Percentiles rank a stretch among this genome's conserved stretches.
phyloP scores from a whole-genome alignment of 2,888 invertebrate genomes.

The Gnatocerus cornutus region DNA sequence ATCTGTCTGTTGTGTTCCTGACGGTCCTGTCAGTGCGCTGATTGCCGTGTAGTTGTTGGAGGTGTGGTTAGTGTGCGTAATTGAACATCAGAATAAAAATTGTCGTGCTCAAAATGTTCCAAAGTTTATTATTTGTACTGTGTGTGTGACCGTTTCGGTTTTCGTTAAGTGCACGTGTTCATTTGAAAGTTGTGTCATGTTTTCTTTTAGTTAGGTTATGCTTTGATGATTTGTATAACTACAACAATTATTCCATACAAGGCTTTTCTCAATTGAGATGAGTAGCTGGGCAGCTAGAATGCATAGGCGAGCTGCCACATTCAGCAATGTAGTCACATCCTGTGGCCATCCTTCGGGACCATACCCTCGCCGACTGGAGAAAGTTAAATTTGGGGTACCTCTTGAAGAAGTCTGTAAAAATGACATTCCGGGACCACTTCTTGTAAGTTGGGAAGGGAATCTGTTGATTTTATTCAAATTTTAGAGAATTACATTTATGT shows the following conservation, averaged over 20 bases:
- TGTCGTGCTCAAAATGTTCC: conserved; percentile 24
- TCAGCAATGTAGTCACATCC: conserved; percentile 92
- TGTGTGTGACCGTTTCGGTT: conserved; percentile 14
- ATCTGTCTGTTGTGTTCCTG: too few relatives aligned
- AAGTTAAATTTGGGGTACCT: conserved; percentile 95
- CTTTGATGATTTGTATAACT: conserved; percentile 57
- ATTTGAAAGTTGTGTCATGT: conserved; percentile 34
- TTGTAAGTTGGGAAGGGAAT: conserved; percentile 76
- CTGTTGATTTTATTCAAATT: too few relatives aligned
- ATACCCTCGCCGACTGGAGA: conserved; percentile 89
- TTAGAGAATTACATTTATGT: too few relatives aligned
- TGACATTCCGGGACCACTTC: conserved; percentile 93
- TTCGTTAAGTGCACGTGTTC: conserved; percentile 22
- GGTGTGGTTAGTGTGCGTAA: conserved; percentile 45
- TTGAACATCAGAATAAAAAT: conserved; percentile 11
- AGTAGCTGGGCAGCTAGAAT: conserved; percentile 94
- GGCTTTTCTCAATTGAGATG: conserved; percentile 74
- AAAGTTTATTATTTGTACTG: not conserved
- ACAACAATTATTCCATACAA: conserved; percentile 18
- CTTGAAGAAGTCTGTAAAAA: conserved; percentile 95
- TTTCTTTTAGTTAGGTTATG: conserved; percentile 64
- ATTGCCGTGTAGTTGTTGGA: conserved; percentile 30
- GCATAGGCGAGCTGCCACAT: conserved; percentile 92
- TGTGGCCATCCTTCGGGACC: conserved; percentile 91
- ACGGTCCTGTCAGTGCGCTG: too few relatives aligned